Evolutionary conservation across 2,888 invertebrate genomes (phyloP).

Genomic region (Diarsia mendica): DNA sequence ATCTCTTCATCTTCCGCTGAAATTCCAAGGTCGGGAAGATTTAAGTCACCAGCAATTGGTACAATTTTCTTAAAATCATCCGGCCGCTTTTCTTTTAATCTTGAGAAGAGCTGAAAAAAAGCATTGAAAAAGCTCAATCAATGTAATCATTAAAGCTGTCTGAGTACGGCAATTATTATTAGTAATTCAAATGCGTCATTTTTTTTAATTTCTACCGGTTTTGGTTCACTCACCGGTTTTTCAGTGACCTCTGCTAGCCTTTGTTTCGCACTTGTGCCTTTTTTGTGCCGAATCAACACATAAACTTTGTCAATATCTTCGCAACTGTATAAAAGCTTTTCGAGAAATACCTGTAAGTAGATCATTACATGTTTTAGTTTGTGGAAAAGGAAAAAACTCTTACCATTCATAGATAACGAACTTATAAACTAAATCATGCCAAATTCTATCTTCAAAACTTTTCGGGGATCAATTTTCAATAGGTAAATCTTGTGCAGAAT

Average conservation of each 20-base stretch:
- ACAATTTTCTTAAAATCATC: conserved; percentile 92
- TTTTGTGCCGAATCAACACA: conserved; percentile 92
- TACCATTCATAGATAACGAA: neutral
- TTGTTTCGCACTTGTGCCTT: conserved; percentile 89
- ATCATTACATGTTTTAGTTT: neutral
- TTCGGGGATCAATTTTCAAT: neutral
- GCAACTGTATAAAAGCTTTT: conserved; percentile 94
- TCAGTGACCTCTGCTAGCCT: conserved; percentile 80
- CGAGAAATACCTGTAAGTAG: conserved; percentile 82
- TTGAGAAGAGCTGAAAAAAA: conserved; percentile 92
- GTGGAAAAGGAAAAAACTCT: neutral
- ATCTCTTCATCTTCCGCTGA: conserved; percentile 89
- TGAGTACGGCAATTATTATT: too few relatives aligned
- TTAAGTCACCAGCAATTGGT: conserved; percentile 94
- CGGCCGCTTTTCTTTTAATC: conserved; percentile 91
- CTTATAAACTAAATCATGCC: neutral
- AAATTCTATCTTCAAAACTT: neutral
- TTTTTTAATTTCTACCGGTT: too few relatives aligned
- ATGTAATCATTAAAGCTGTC: too few relatives aligned
- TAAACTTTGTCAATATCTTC: conserved; percentile 92
- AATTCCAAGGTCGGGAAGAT: conserved; percentile 93
- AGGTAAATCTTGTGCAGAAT: neutral
- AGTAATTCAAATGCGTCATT: too few relatives aligned
- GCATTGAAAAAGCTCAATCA: too few relatives aligned
- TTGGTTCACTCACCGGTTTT: conserved; percentile 50